These are phyloP conservation scores for Pseudococcus viburni DNA, from an alignment of 2,888 invertebrate genomes.

Conservation along the genomic window DNA sequence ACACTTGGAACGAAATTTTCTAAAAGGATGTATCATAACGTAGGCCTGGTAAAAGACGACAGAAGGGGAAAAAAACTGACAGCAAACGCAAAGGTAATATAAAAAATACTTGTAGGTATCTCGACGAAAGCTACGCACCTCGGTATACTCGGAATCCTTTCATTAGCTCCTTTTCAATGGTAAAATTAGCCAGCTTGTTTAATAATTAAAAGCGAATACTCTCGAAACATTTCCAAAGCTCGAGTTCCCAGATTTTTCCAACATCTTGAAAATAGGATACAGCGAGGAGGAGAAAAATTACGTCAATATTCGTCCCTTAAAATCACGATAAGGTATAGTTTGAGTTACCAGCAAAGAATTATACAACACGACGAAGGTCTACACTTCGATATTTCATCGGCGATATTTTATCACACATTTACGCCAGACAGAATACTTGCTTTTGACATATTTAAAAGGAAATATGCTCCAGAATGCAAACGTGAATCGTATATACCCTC, in stretches of 20 bases:
- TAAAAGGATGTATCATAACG: neutral
- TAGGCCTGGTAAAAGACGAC: neutral
- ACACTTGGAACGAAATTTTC: neutral
- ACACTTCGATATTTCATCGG: conserved; percentile 6
- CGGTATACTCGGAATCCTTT: neutral
- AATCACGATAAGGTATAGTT: neutral
- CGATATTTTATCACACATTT: neutral
- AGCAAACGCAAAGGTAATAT: neutral
- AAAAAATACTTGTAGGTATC: neutral
- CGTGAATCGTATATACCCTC: neutral
- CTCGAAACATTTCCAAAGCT: neutral
- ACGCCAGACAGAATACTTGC: neutral
- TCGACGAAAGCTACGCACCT: too few relatives aligned
- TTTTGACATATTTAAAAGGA: conserved; percentile 43
- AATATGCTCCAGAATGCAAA: neutral
- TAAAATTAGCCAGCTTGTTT: neutral
- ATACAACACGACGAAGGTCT: neutral
- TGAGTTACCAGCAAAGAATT: too few relatives aligned
- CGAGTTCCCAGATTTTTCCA: neutral
- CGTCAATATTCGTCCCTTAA: neutral
- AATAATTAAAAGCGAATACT: neutral
- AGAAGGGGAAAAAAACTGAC: neutral
- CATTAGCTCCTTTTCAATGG: neutral
- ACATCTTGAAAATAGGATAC: neutral
- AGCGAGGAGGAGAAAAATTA: neutral